Evolutionary conservation across 2,888 invertebrate genomes (phyloP), one percentile per base, ranked within the genome.

Genomic region (Eristalinus aeneus): DNA sequence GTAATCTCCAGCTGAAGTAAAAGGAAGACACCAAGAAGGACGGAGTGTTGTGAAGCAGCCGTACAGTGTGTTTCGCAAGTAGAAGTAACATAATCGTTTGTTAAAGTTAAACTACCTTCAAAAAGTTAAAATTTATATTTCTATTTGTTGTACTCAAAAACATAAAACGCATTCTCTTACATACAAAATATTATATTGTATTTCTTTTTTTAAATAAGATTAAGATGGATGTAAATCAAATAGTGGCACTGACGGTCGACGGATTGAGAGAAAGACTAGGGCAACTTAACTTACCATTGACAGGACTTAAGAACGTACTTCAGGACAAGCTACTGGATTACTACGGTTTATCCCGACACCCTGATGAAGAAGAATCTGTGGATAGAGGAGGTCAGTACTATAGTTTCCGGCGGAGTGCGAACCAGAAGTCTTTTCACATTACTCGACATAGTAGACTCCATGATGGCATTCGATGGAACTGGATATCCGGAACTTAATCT

Each of bases 401-500:
- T 27, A 27, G 27, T 27, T 5, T 27, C 27, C 27, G 27, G 27
- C 27, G 27, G 27, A 27, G 27, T 27, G 27, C 27, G 5, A 27
- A 5, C 2, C 27, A 23, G 27, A 23, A 27, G 58, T 9, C 12
- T 58, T 10, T 58, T 58, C 27, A 58, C 23, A 2, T 27, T 58
- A 10, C 58, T 23, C 5, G 58, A 58, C 58, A 23, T 58, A 10
- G 27, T 5, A 22, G 58, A 58, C 27, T 58, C 58, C 10, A 2
- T 58, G 27, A 11, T 58, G 6, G 10, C 68, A 31, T 83, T 76
- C 61, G 32, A 67, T 2, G 73, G 77, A 0, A 77, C 79, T 16
- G 56, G 73, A 61, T 54, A 58, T n/a, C 79, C 75, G 0, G 79
- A 79, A 8, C 31, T 79, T 23, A 32, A 56, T 27, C 76, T 75